Evolutionary conservation across 2,113 vertebrate species (phyloP), one percentile per base, ranked within the genome.

Genomic region (Psittacula cyanocephala): DNA sequence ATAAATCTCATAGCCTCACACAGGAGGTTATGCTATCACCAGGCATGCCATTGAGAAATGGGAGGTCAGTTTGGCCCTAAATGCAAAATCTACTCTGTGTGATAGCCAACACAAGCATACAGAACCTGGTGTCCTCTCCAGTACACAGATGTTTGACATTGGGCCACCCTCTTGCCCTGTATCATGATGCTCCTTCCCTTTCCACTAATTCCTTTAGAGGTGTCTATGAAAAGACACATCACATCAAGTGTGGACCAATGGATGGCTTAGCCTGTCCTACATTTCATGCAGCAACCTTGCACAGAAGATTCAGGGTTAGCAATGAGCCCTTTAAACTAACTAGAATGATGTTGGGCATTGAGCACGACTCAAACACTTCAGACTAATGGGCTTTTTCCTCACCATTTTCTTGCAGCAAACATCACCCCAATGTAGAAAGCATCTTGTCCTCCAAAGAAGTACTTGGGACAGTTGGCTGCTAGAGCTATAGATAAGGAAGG

Each of bases 301-400:
- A 57, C 1, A 52, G 52, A 76, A 76, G 39, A 60, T 39, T 79
- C 52, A 44, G 27, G 9, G 5, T 18, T 60, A 68, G 63, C 11
- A 60, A 78, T 0, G 9, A 81, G 31, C 19, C 12, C 39, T 60
- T 81, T 65, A 81, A 83, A 64, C 8, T 8, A 47, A 25, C 7
- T 3, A 67, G 20, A 65, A 49, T 27, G 55, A 41, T 0, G 6
- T 0, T 2, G 0, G 43, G 20, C 20, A 43, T 2, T 28, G 20
- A 74, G 8, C 6, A 71, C 4, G 16, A 78, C 29, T 67, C 6
- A 50, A 50, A 74, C 13, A 33, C 33, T 47, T 47, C 3, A 44
- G 29, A 52, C 5, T 37, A 13, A 43, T 0, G 1, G 20, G 31
- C 3, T 81, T 89, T 31, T 75, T 44, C 46, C 50, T 91, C 14